Base-by-base conservation (phyloP, 37 sponge, comb jelly and placozoan genomes). In the Spongilla lacustris region DNA sequence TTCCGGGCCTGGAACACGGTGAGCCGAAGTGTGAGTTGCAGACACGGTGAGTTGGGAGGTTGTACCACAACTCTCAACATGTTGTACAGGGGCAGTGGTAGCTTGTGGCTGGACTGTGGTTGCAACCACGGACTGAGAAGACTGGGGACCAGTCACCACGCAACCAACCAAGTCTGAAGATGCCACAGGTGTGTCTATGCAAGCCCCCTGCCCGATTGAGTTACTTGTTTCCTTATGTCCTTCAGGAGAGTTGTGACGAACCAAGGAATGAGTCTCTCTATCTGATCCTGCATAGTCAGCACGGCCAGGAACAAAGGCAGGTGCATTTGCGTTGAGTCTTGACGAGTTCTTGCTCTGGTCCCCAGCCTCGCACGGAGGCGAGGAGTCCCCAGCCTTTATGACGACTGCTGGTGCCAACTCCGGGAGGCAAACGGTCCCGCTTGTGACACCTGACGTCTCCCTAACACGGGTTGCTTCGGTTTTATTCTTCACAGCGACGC, bases 291-390 rank as follows among this genome's bases (percentile, higher is more conserved):
- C 70, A 24, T 29, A 33, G 30, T 72, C 73, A 1, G 30, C 73
- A 25, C 31, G 76, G 4, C 77, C 76, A 17, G 88, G 88, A 41
- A 88, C 75, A 38, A 88, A 88, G 26, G 88, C 77, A 30, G 69
- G 38, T 14, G 88, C 88, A 50, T 88, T 88, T 0, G 80, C 83
- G 32, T 88, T 88, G 66, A 82, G 49, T 50, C 41, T 67, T 28
- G 72, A 58, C 2, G 37, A 24, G 46, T 58, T 58, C 58, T 58
- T 58, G 58, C 58, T 58, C 19, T 58, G 58, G 58, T 58, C 58
- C 58, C 58, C 58, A 17, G 58, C 11, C 19, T 58, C 58, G 11
- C 19, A 14, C 58, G 19, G 19, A 14, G 58, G 58, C 14, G 58
- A 58, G 1, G 19, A 14, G 58, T 17, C 58, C 58, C 58, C 58